These are phyloP conservation scores for Tetrapedia diversipes DNA, from an alignment of 2,888 invertebrate species.

Conservation along the genomic window DNA sequence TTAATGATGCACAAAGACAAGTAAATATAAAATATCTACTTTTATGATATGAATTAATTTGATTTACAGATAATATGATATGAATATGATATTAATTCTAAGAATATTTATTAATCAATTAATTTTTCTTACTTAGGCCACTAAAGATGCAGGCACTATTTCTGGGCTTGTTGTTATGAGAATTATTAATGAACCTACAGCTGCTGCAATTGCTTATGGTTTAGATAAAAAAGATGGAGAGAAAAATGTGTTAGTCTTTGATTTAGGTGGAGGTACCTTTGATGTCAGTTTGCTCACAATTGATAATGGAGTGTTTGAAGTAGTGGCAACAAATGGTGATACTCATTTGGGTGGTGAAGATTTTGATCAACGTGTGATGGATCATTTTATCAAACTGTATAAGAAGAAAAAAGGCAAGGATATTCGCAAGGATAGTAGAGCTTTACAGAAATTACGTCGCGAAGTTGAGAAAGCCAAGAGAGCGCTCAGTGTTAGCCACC, in stretches of 20 bases:
- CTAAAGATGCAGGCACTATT: slow-evolving; percentile 98
- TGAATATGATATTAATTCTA: neutral
- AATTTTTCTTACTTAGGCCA: slow-evolving; percentile 86
- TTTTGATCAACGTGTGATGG: slow-evolving; percentile 99
- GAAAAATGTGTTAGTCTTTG: slow-evolving; percentile 99
- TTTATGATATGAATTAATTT: too few relatives aligned
- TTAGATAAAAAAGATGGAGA: slow-evolving; percentile 98
- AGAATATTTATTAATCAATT: neutral
- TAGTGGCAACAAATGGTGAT: slow-evolving; percentile 96
- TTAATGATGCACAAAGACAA: slow-evolving; percentile 99
- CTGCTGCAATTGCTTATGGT: slow-evolving; percentile 98
- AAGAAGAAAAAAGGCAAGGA: slow-evolving; percentile 99
- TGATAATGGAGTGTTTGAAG: slow-evolving; percentile 99
- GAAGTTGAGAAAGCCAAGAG: slow-evolving; percentile 99
- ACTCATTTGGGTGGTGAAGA: slow-evolving; percentile 99
- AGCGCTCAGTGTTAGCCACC: slow-evolving; percentile 96
- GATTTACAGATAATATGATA: neutral
- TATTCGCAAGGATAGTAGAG: slow-evolving; percentile 96
- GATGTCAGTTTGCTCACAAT: slow-evolving; percentile 99
- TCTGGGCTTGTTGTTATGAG: slow-evolving; percentile 96
- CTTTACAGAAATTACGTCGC: slow-evolving; percentile 97
- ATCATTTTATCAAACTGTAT: slow-evolving; percentile 99
- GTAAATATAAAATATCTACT: slow-evolving; percentile 50
- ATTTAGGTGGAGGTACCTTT: slow-evolving; percentile 99
- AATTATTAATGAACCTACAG: slow-evolving; percentile 99